Evolutionary conservation across 2,888 invertebrate species (phyloP).

Genomic region (Athalia rosae): DNA sequence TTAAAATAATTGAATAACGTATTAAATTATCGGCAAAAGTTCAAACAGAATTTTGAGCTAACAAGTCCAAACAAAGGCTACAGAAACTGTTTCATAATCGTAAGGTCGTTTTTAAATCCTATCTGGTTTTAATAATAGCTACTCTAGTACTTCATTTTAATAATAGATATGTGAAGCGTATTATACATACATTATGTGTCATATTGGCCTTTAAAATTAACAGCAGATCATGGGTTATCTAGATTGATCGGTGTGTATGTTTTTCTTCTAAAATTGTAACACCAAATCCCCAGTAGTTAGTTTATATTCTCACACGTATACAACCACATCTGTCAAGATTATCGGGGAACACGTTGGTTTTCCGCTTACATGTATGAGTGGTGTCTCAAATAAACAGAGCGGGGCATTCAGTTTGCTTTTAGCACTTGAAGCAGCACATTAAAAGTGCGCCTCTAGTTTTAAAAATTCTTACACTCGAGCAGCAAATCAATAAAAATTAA

Average conservation of each 20-base stretch:
- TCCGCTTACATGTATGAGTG: conserved; percentile 6
- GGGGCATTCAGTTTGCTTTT: conserved; percentile 34
- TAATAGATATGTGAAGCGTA: conserved; percentile 6
- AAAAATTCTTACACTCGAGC: background rate
- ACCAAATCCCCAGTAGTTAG: conserved; percentile 1
- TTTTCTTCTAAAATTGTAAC: conserved; percentile 10
- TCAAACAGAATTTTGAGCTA: no score
- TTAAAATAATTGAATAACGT: no score
- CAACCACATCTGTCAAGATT: background rate
- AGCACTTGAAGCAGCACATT: conserved; percentile 12
- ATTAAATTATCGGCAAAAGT: no score
- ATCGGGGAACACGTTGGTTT: background rate
- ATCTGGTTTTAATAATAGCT: no score
- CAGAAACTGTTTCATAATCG: background rate
- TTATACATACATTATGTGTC: background rate
- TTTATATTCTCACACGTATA: background rate
- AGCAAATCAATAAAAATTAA: no score
- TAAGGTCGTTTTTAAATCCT: no score
- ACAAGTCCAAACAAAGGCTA: no score
- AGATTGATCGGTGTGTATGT: conserved; percentile 21
- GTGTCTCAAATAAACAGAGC: conserved; percentile 10
- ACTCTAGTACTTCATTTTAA: background rate
- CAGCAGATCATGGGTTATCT: conserved; percentile 9
- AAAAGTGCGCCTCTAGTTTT: background rate
- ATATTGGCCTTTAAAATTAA: conserved; percentile 7